Conservation (phyloP, 2,113 vertebrate species). For the Mola mola region DNA sequence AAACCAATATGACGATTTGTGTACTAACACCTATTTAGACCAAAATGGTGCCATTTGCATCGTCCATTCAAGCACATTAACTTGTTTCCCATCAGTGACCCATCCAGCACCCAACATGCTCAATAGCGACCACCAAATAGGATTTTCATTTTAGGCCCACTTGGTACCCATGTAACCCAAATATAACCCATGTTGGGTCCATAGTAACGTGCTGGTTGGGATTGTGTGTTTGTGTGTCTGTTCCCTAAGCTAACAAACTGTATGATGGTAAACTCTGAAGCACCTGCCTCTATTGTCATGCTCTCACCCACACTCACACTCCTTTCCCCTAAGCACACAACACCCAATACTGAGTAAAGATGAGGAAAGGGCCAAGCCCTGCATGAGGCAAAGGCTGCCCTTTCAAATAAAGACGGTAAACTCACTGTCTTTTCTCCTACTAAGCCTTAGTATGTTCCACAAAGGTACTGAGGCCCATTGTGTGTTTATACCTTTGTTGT, state of each 20-base stretch:
- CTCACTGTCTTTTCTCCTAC: slow-evolving; percentile 68
- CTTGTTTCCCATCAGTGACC: too few species aligned
- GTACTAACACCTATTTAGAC: too few species aligned
- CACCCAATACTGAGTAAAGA: slow-evolving; percentile 80
- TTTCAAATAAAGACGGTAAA: slow-evolving; percentile 71
- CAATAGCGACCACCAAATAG: too few species aligned
- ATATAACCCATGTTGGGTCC: too few species aligned
- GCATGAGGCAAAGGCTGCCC: slow-evolving; percentile 54
- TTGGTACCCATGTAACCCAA: too few species aligned
- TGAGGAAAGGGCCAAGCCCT: slow-evolving; percentile 75
- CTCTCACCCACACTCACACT: slow-evolving; percentile 69
- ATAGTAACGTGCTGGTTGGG: neutral
- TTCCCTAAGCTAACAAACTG: slow-evolving; percentile 73
- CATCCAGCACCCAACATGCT: too few species aligned
- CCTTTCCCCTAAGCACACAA: slow-evolving; percentile 79
- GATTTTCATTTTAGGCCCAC: too few species aligned
- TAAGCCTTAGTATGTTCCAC: slow-evolving; percentile 78
- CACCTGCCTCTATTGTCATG: slow-evolving; percentile 75
- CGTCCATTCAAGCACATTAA: too few species aligned
- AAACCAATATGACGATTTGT: too few species aligned
- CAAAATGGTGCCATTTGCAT: too few species aligned
- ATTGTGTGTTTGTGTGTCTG: slow-evolving; percentile 64
- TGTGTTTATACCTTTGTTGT: slow-evolving; percentile 72
- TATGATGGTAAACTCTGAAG: slow-evolving; percentile 66
- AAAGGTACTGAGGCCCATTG: slow-evolving; percentile 70